Evolutionary conservation across 1,140 invertebrate genomes (phyloP).

Genomic region (Dryas iulia): DNA sequence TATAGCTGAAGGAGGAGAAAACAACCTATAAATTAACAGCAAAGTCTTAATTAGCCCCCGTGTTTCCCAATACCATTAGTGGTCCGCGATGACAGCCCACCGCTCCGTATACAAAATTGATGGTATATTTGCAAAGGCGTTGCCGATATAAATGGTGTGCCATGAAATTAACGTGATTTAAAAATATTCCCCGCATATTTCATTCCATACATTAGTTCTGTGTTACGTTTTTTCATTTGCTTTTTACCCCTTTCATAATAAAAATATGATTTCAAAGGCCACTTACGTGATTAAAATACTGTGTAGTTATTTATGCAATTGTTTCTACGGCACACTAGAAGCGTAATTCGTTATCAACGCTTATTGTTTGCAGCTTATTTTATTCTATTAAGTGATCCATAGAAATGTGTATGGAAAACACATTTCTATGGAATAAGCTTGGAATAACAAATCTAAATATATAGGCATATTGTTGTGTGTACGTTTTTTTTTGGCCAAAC

Average conservation of each 20-base stretch:
- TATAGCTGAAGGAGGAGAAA: slow-evolving; percentile 37
- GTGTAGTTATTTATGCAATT: slow-evolving; percentile 7
- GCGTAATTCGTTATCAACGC: slow-evolving; percentile 8
- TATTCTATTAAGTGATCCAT: slow-evolving; percentile 3
- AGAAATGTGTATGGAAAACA: background rate
- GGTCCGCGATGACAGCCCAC: slow-evolving; percentile 64
- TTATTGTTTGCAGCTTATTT: slow-evolving; percentile 3
- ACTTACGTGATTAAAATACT: slow-evolving; percentile 27
- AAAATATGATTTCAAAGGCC: slow-evolving; percentile 9
- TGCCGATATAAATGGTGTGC: slow-evolving; percentile 55
- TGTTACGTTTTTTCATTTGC: slow-evolving; percentile 11
- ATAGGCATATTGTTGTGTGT: too few relatives aligned
- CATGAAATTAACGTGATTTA: slow-evolving; percentile 20
- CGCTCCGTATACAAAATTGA: slow-evolving; percentile 56
- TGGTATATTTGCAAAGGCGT: slow-evolving; percentile 60
- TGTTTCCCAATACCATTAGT: slow-evolving; percentile 74
- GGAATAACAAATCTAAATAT: background rate
- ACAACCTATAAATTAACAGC: slow-evolving; percentile 38
- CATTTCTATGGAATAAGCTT: background rate
- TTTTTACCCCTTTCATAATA: slow-evolving; percentile 10
- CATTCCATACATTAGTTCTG: background rate
- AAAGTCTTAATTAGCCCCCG: slow-evolving; percentile 71
- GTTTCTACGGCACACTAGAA: background rate
- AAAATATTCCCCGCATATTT: slow-evolving; percentile 28
- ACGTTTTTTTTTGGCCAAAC: background rate